phyloP scores from a whole-genome alignment of 2,797 vertebrate genomes.

The Crocodylus rhombifer region DNA sequence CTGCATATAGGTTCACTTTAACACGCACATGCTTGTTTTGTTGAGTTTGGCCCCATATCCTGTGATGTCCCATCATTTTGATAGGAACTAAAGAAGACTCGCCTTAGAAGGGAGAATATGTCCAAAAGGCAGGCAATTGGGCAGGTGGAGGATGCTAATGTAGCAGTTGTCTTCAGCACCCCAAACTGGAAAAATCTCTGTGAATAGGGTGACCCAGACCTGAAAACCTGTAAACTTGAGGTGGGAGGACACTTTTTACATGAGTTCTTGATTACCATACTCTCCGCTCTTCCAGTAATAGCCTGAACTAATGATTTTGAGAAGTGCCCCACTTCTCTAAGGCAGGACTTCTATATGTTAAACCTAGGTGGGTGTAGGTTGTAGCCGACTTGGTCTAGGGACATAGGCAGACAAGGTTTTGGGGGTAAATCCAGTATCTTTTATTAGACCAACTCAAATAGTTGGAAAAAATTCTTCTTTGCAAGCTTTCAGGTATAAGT shows the following conservation, averaged over 20 bases:
- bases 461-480: no score
- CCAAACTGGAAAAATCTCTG: neutral
- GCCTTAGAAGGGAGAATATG: rapidly evolving
- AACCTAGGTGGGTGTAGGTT: neutral
- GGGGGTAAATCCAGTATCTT: no score
- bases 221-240: neutral
- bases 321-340: neutral
- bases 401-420: no score
- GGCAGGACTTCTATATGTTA: neutral
- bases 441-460: no score
- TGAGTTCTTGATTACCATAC: neutral
- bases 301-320: neutral
- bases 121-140: rapidly evolving
- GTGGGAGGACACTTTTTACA: neutral
- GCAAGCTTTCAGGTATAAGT: no score
- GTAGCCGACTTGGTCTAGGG: no score
- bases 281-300: neutral
- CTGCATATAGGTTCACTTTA: neutral
- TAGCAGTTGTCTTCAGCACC: neutral
- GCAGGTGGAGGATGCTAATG: neutral
- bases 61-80: rapidly evolving
- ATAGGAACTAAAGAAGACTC: neutral
- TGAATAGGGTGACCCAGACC: neutral
- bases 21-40: rapidly evolving
- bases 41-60: neutral